phyloP scores from a whole-genome alignment of 2,113 vertebrate genomes.

The Empidonax alnorum region DNA sequence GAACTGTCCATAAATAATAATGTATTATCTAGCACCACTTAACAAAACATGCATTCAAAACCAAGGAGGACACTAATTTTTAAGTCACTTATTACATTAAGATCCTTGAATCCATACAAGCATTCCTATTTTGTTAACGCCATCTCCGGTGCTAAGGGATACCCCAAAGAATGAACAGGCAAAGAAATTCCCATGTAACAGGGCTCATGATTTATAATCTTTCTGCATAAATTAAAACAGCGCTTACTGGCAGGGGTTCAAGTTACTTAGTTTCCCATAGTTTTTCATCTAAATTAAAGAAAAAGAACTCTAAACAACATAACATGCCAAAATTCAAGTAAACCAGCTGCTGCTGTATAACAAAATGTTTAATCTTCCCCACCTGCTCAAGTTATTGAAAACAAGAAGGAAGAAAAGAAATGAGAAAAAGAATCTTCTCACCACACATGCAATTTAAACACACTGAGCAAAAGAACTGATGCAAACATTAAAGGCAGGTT shows the following conservation, averaged over 20 bases:
- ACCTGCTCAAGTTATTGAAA: constrained; percentile 12
- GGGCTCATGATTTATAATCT: neutral
- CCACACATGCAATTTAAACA: neutral
- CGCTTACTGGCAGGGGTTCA: constrained; percentile 3
- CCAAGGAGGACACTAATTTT: neutral
- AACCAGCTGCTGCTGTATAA: constrained; percentile 14
- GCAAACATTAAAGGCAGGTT: neutral
- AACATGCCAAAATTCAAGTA: constrained; percentile 16
- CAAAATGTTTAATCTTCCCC: constrained; percentile 16
- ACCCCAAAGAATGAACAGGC: neutral
- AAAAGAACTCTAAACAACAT: constrained; percentile 12
- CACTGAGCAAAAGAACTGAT: neutral
- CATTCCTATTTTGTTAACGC: neutral
- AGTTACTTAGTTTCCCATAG: constrained; percentile 8
- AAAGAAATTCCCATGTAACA: neutral
- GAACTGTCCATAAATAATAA: neutral
- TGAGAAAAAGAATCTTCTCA: neutral
- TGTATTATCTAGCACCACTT: neutral
- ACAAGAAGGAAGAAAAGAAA: neutral
- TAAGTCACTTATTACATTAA: neutral
- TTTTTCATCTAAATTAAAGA: constrained; percentile 13
- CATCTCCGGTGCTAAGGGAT: neutral
- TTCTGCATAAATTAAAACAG: constrained; percentile 20
- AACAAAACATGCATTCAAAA: neutral
- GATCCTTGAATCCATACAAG: neutral